Percentiles rank a stretch among this genome's conserved stretches.
phyloP scores from a whole-genome alignment of 2,888 invertebrate species.

The Leptinotarsa tumamoca region DNA sequence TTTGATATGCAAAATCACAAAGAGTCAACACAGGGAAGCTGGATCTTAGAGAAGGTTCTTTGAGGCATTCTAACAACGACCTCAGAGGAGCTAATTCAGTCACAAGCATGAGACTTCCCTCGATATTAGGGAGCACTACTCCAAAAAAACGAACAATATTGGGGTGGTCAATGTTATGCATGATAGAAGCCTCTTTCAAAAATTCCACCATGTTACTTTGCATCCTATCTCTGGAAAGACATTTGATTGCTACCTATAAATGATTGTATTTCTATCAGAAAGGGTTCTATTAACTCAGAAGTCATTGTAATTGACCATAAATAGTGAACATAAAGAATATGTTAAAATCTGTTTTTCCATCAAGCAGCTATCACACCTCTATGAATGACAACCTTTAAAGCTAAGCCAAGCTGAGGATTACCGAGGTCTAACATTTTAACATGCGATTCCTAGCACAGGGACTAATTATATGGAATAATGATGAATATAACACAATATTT shows the following conservation, averaged over 20 bases:
- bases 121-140: slow-evolving; percentile 88
- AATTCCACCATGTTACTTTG: slow-evolving; percentile 97
- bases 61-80: slow-evolving; percentile 94
- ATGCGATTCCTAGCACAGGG: no score
- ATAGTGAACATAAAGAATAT: background rate
- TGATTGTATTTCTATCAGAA: background rate
- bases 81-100: slow-evolving; percentile 96
- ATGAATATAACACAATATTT: no score
- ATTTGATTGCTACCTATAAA: slow-evolving; percentile 93
- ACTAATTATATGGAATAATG: no score
- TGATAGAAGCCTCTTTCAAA: slow-evolving; percentile 96
- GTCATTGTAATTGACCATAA: background rate
- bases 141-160: slow-evolving; percentile 98
- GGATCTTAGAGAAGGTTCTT: slow-evolving; percentile 89
- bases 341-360: no score
- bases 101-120: slow-evolving; percentile 73
- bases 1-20: slow-evolving; percentile 95
- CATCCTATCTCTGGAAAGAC: slow-evolving; percentile 93
- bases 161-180: slow-evolving; percentile 97
- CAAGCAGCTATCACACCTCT: no score
- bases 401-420: no score
- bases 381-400: no score
- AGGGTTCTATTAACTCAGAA: background rate
- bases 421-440: no score
- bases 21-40: slow-evolving; percentile 93